phyloP scores from a whole-genome alignment of 2,113 vertebrate species.

The Bostrychus sinensis region DNA sequence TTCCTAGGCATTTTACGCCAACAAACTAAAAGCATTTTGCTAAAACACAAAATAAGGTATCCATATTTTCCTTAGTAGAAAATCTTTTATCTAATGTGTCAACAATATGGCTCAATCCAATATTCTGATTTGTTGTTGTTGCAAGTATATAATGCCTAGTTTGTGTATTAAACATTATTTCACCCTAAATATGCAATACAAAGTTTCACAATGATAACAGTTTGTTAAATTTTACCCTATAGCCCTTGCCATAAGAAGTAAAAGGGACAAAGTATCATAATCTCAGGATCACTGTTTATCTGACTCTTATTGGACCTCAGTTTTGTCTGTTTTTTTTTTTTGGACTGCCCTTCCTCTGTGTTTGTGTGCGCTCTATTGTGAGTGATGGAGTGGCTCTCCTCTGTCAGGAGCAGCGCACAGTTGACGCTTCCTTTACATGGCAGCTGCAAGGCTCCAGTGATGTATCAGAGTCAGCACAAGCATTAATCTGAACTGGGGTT shows the following conservation, averaged over 20 bases:
- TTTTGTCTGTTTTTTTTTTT: conserved; percentile 1
- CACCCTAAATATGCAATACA: too few species aligned
- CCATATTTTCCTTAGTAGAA: neutral
- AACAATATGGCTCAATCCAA: neutral
- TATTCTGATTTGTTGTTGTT: too few species aligned
- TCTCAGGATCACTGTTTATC: neutral
- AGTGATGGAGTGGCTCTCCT: conserved; percentile 77
- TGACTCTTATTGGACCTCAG: neutral
- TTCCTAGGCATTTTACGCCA: too few species aligned
- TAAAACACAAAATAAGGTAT: neutral
- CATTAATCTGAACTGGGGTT: conserved; percentile 81
- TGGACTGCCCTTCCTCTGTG: conserved; percentile 12
- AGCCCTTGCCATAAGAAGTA: too few species aligned
- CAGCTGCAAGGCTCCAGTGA: conserved; percentile 80
- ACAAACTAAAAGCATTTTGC: too few species aligned
- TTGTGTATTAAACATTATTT: too few species aligned
- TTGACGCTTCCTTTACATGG: conserved; percentile 84
- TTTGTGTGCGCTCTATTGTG: conserved; percentile 12
- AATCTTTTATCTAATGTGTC: neutral
- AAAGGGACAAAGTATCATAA: too few species aligned
- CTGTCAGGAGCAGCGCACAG: conserved; percentile 69
- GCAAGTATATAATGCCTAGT: too few species aligned
- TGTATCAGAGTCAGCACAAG: conserved; percentile 83
- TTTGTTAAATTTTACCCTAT: too few species aligned
- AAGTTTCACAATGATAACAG: too few species aligned